Conservation (phyloP, 2,797 vertebrate genomes). For the Mormyrops attenuatus region DNA sequence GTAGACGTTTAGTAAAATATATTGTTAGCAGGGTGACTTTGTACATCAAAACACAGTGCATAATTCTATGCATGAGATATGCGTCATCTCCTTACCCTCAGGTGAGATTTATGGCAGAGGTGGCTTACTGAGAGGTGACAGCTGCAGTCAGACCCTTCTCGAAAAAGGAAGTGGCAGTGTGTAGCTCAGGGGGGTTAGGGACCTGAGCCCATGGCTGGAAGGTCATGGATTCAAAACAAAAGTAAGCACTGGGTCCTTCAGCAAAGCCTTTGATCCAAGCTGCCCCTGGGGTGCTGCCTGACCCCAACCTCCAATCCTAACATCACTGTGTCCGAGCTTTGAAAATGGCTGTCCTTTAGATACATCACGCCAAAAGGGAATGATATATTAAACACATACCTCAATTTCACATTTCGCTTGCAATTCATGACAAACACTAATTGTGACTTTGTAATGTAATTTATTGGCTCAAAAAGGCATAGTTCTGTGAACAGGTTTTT, state of each 20-base stretch:
- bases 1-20: background rate
- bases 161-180: background rate
- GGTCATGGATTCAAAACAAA: background rate
- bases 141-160: background rate
- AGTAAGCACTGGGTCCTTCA: background rate
- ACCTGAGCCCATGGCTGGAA: background rate
- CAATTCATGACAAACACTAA: slow-evolving; percentile 15
- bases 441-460: background rate
- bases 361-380: background rate
- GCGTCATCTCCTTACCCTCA: background rate
- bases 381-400: background rate
- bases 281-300: background rate
- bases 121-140: background rate
- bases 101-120: background rate
- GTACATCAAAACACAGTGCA: background rate
- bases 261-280: background rate
- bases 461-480: background rate
- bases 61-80: background rate
- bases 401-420: background rate
- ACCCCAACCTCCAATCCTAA: background rate
- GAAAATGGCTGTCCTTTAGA: background rate
- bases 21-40: background rate
- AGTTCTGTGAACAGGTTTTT: background rate
- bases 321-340: background rate
- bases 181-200: background rate